Base-by-base conservation (phyloP, 2,797 vertebrate species). In the Acipenser ruthenus region DNA sequence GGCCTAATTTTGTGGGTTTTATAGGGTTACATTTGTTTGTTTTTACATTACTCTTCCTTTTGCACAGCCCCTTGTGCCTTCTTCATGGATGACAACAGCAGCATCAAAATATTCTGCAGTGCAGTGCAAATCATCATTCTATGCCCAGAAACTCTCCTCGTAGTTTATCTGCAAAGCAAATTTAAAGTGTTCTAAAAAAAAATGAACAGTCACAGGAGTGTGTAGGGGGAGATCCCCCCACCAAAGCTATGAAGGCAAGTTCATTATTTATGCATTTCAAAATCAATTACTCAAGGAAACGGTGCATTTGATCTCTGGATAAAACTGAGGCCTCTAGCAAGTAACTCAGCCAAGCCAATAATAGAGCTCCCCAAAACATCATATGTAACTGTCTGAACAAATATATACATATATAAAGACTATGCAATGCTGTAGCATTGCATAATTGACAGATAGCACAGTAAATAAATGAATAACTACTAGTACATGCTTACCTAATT, bases 231-330 rank as follows among this genome's bases (percentile, higher is more conserved):
- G 65, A 9, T 66, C 47, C 11, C 55, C 64, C 62, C 58, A 51
- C 68, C 60, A 70, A 52, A 47, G 10, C 23, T 60, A 55, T 50
- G 59, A 67, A 67, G 67, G 65, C 48, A 23, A 52, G 49, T 23
- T 68, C 71, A 73, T 79, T 73, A 79, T 79, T 73, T 72, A 79
- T 78, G 73, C 70, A 72, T 72, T 76, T 60, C 71, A 67, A 77
- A 68, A 65, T 78, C 69, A 77, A 73, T 74, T 76, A 75, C 67
- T 73, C 60, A 60, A 59, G 59, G 15, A 64, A 64, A 60, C 49
- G 63, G 69, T 10, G 53, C 67, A 65, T 62, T 0, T 2, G 23
- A 69, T 70, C 72, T 75, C 73, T 77, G 53, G 53, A 55, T 55
- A 55, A 55, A 55, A 55, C n/a, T 10, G 9, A 55, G 53, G 53